Conservation (phyloP, 2,113 vertebrate genomes). For the Gadus macrocephalus region DNA sequence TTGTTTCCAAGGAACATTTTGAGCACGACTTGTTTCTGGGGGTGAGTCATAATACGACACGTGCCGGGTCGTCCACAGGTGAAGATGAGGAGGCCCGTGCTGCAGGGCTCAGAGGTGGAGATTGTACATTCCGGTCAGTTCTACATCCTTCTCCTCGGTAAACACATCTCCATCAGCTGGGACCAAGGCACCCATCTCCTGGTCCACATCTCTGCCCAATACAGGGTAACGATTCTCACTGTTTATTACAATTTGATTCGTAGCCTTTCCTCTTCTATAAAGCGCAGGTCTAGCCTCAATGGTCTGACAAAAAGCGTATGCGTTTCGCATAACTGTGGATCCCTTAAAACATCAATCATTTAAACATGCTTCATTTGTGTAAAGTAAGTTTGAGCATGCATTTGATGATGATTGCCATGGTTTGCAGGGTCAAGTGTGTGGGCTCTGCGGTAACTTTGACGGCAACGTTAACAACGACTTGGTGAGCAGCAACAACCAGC, state of each 20-base stretch:
- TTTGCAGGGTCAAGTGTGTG: constrained; percentile 84
- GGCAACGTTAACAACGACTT: constrained; percentile 91
- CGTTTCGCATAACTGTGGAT: too few species aligned
- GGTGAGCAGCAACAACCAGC: constrained; percentile 86
- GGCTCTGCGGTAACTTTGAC: constrained; percentile 95
- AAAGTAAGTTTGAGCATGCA: too few species aligned
- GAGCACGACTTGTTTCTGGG: too few species aligned
- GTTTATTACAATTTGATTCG: background rate
- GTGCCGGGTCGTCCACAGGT: constrained; percentile 67
- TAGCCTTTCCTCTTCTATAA: background rate
- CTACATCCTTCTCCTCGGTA: constrained; percentile 80
- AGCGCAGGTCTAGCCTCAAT: background rate
- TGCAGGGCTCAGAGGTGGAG: constrained; percentile 75
- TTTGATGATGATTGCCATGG: background rate
- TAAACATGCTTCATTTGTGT: background rate
- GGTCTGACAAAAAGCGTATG: background rate
- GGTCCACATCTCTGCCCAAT: constrained; percentile 79
- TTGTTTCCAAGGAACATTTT: too few species aligned
- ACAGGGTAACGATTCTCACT: constrained; percentile 70
- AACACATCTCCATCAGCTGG: constrained; percentile 83
- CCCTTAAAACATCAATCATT: background rate
- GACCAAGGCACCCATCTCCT: constrained; percentile 80
- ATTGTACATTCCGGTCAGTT: constrained; percentile 83
- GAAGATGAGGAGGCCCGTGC: constrained; percentile 77
- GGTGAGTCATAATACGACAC: too few species aligned